Evolutionary conservation across 2,888 invertebrate genomes (phyloP), one percentile per base, ranked within the genome.

Genomic region (Perizoma flavofasciatum): DNA sequence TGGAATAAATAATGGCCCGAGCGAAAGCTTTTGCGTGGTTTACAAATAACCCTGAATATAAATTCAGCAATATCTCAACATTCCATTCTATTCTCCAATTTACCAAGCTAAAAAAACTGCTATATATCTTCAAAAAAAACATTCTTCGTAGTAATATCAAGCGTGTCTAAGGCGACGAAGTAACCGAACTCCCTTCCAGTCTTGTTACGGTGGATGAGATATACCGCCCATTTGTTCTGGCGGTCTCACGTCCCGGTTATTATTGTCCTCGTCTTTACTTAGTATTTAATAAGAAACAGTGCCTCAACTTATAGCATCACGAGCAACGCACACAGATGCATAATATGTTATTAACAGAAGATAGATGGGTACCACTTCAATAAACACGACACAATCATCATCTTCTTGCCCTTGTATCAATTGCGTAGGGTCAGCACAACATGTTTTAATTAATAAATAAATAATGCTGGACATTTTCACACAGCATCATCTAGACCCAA

Each of bases 201-300:
- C 62, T 65, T 57, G 59, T 63, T 66, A 59, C 37, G 40, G 49
- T 41, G 62, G 45, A 49, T 62, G 63, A 68, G 63, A 60, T 56
- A 67, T 67, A 60, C 62, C 56, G 6, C 51, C 58, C 67, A 68
- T 68, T 68, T 64, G 66, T 68, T 61, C 59, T 46, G 50, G 56
- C 53, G 56, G 56, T 61, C 61, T 34, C 60, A 50, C 53, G 51
- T 52, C 48, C n/a, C 55, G 8, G 55, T 55, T 49, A 55, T 58
- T 55, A 58, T 57, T 62, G 58, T 55, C 48, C 11, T 55, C 39
- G 57, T 34, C 33, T 53, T 9, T 4, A 22, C 47, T 32, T 47
- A 49, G 49, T 49, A 49, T 22, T 4, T 5, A 6, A 5, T 33
- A 5, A 6, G 3, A 40, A n/a, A 7, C 49, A 59, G 46, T 50